phyloP scores from a whole-genome alignment of 2,113 vertebrate genomes.

The Poeciliopsis retropinna region DNA sequence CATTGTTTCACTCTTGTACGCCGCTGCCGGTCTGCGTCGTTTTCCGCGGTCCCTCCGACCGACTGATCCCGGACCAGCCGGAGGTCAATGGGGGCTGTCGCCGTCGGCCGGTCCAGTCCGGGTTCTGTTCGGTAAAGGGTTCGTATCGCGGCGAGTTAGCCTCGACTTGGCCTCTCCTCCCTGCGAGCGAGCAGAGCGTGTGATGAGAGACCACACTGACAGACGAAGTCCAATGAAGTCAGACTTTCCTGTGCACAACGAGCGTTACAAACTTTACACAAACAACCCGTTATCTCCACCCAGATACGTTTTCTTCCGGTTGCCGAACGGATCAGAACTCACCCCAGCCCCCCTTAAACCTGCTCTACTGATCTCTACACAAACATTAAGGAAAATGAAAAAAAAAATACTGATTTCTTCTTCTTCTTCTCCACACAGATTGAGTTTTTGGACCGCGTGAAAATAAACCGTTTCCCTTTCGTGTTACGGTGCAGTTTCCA shows the following conservation, averaged over 20 bases:
- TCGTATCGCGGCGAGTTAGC: conserved; percentile 67
- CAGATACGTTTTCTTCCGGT: conserved; percentile 28
- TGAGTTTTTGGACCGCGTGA: not conserved
- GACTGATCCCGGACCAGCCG: conserved; percentile 46
- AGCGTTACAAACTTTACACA: conserved; percentile 60
- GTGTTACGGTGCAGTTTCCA: not conserved
- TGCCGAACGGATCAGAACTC: conserved; percentile 10
- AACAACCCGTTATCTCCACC: conserved; percentile 64
- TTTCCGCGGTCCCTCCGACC: conserved; percentile 25
- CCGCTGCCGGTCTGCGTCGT: conserved; percentile 41
- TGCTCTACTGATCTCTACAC: conserved; percentile 26
- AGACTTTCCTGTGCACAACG: conserved; percentile 52
- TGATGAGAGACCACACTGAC: conserved; percentile 65
- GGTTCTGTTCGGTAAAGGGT: conserved; percentile 59
- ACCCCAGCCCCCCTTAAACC: conserved; percentile 6
- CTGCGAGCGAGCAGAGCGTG: conserved; percentile 45
- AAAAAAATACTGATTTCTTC: not conserved
- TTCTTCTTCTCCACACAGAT: not conserved
- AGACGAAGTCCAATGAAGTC: conserved; percentile 45
- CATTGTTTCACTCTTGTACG: conserved; percentile 37
- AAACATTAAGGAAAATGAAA: conserved; percentile 15
- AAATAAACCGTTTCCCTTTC: not conserved
- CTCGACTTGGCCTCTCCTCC: conserved; percentile 57
- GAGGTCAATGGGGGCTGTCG: conserved; percentile 57
- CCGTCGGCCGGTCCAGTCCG: conserved; percentile 35